Evolutionary conservation across 2,888 invertebrate genomes (phyloP).

Genomic region (Dichetophora obliterata): DNA sequence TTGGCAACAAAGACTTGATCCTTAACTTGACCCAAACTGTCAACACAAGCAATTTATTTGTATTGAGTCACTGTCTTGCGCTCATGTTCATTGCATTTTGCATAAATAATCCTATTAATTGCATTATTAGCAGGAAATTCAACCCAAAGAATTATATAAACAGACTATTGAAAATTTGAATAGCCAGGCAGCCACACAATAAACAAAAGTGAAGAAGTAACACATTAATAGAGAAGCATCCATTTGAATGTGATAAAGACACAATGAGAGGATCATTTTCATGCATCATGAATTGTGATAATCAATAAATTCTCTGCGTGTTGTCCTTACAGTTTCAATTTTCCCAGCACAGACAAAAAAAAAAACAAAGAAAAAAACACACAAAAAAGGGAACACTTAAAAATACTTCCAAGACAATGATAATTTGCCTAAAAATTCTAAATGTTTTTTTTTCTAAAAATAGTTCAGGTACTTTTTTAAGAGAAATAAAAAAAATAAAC

Average conservation of each 20-base stretch:
- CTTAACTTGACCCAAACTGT: conserved; percentile 51
- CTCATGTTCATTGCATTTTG: conserved; percentile 47
- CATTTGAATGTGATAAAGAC: conserved; percentile 50
- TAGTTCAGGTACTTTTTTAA: background rate
- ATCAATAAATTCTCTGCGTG: conserved; percentile 29
- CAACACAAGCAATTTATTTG: conserved; percentile 53
- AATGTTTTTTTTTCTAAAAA: background rate
- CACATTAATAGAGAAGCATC: conserved; percentile 55
- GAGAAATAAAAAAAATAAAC: background rate
- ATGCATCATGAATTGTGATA: conserved; percentile 22
- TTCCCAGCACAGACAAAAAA: background rate
- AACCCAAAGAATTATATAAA: conserved; percentile 25
- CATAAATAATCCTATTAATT: conserved; percentile 63
- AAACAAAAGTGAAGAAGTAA: conserved; percentile 47
- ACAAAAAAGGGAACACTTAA: background rate
- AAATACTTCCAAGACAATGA: conserved; percentile 17
- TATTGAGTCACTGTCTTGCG: conserved; percentile 15
- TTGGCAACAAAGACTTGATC: conserved; percentile 14
- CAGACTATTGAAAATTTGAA: conserved; percentile 30
- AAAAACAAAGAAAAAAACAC: background rate
- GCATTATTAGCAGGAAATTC: conserved; percentile 56
- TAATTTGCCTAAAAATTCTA: conserved; percentile 29
- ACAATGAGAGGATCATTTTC: conserved; percentile 42
- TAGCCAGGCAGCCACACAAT: conserved; percentile 36
- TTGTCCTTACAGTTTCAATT: background rate